Evolutionary conservation across 2,888 invertebrate genomes (phyloP).

Genomic region (Drosophila basisetae): DNA sequence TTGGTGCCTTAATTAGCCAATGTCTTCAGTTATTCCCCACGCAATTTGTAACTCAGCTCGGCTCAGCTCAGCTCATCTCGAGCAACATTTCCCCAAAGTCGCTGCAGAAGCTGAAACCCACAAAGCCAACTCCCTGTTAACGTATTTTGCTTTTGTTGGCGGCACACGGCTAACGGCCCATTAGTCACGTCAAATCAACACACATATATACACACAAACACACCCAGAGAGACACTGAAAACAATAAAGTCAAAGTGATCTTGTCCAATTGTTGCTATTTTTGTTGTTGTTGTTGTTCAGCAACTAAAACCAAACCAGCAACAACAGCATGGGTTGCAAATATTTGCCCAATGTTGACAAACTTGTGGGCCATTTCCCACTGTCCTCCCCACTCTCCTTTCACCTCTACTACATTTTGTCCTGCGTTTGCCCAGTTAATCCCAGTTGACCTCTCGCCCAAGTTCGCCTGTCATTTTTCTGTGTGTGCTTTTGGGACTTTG

Average conservation of each 20-base stretch:
- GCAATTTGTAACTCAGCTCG: slow-evolving; percentile 54
- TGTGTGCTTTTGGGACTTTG: slow-evolving; percentile 14
- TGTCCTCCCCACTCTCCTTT: not conserved
- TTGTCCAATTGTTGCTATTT: slow-evolving; percentile 74
- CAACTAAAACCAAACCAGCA: slow-evolving; percentile 17
- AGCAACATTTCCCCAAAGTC: slow-evolving; percentile 43
- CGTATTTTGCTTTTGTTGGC: slow-evolving; percentile 24
- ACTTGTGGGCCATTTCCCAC: slow-evolving; percentile 54
- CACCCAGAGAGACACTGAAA: slow-evolving; percentile 63
- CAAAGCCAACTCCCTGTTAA: slow-evolving; percentile 22
- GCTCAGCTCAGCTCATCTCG: slow-evolving; percentile 22
- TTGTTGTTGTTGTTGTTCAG: slow-evolving; percentile 40
- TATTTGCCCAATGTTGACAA: slow-evolving; percentile 72
- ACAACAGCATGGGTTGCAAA: slow-evolving; percentile 62
- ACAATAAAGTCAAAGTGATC: slow-evolving; percentile 75
- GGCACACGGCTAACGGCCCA: slow-evolving; percentile 65
- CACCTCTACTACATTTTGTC: slow-evolving; percentile 8
- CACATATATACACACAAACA: slow-evolving; percentile 11
- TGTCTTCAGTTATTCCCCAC: slow-evolving; percentile 28
- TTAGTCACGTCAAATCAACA: slow-evolving; percentile 79
- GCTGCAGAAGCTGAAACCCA: not conserved
- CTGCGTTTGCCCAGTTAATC: not conserved
- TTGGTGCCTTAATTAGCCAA: slow-evolving; percentile 38
- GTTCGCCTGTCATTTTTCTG: slow-evolving; percentile 49
- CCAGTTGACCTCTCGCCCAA: slow-evolving; percentile 12